phyloP scores from a whole-genome alignment of 2,888 invertebrate species.

The Serrognathus titanus region DNA sequence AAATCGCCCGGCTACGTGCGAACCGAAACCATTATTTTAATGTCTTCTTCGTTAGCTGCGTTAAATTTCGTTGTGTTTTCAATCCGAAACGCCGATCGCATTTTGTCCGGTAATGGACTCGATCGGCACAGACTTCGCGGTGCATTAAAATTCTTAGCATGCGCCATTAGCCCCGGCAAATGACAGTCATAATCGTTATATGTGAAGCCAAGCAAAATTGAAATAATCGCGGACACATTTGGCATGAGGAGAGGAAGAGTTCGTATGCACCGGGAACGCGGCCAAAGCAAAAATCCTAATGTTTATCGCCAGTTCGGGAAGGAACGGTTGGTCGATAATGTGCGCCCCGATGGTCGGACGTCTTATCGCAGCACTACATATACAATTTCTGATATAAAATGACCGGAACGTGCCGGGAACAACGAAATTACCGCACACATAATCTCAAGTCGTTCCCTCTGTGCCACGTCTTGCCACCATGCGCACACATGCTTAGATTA shows the following conservation, averaged over 20 bases:
- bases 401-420: constrained; percentile 35
- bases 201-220: constrained; percentile 27
- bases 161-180: constrained; percentile 33
- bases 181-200: constrained; percentile 33
- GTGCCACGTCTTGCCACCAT: constrained; percentile 14
- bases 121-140: constrained; percentile 21
- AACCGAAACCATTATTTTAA: constrained; percentile 4
- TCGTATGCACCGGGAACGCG: constrained; percentile 28
- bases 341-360: constrained; percentile 18
- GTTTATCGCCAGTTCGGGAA: constrained; percentile 33
- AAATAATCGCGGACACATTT: constrained; percentile 30
- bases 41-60: too few relatives aligned
- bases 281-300: constrained; percentile 38
- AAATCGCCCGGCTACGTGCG: constrained; percentile 14
- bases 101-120: constrained; percentile 24
- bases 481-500: constrained; percentile 22
- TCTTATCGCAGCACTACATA: constrained; percentile 29
- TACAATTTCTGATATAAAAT: constrained; percentile 31
- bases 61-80: too few relatives aligned
- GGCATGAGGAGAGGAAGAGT: constrained; percentile 29
- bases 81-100: not conserved
- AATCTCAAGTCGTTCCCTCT: not conserved
- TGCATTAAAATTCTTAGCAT: constrained; percentile 30
- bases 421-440: not conserved
- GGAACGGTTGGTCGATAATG: too few relatives aligned